Conservation (phyloP, 2,113 vertebrate species). For the Candoia aspera region DNA sequence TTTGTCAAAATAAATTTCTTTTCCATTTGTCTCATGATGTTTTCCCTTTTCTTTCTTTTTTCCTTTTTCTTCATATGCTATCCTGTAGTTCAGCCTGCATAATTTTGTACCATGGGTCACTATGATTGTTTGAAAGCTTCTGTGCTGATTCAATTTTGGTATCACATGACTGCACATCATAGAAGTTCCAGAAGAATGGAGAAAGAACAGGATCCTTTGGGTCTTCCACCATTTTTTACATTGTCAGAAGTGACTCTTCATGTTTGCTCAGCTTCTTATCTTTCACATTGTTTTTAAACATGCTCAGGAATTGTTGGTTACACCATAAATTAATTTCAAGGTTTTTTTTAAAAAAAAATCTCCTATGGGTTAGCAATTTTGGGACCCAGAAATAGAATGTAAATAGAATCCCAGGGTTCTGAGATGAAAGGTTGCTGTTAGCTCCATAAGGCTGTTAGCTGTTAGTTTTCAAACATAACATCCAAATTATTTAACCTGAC, state of each 20-base stretch:
- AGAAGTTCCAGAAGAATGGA: not conserved
- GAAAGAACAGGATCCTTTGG: not conserved
- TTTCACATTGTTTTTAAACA: conserved; percentile 8
- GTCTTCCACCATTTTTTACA: not conserved
- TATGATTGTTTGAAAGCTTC: not conserved
- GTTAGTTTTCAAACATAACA: not conserved
- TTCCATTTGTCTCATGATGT: not conserved
- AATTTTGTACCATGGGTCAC: not conserved
- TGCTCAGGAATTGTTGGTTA: conserved; percentile 5
- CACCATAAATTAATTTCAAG: not conserved
- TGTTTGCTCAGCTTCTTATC: not conserved
- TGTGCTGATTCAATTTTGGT: not conserved
- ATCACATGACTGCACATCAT: not conserved
- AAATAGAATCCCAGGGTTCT: not conserved
- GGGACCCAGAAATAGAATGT: not conserved
- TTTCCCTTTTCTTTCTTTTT: not conserved
- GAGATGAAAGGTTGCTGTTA: not conserved
- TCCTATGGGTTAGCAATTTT: not conserved
- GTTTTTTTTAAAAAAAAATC: not conserved
- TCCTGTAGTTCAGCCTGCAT: not conserved
- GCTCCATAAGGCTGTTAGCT: not conserved
- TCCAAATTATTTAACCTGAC: not conserved
- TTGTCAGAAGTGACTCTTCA: not conserved
- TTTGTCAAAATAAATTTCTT: not conserved
- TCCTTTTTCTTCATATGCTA: not conserved